Conservation (phyloP, 2,797 vertebrate species). For the Momotus momota region DNA sequence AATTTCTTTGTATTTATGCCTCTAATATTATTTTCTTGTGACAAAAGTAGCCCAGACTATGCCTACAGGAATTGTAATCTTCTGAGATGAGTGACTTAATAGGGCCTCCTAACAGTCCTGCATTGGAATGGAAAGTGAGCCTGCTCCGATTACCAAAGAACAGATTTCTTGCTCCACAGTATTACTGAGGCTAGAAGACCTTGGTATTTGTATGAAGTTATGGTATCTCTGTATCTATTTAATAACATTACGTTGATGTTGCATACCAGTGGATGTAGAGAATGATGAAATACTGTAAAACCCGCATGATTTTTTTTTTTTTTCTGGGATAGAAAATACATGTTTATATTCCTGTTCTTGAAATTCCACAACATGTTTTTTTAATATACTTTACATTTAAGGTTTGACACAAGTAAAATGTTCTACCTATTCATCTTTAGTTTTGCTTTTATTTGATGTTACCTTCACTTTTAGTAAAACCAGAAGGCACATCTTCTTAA, state of each 20-base stretch:
- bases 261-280: constrained; percentile 45
- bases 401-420: constrained; percentile 67
- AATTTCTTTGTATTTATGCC: constrained; percentile 2
- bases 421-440: constrained; percentile 64
- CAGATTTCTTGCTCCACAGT: constrained; percentile 65
- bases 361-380: constrained; percentile 58
- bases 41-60: not conserved
- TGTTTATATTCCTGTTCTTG: constrained; percentile 66
- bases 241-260: constrained; percentile 33
- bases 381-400: constrained; percentile 66
- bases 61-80: not conserved
- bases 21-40: not conserved
- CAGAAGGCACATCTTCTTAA: not conserved
- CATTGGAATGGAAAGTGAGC: constrained; percentile 53
- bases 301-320: constrained; percentile 16
- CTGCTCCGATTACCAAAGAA: constrained; percentile 79
- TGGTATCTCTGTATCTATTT: constrained; percentile 50
- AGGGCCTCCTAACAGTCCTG: not conserved
- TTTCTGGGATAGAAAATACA: constrained; percentile 46
- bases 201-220: constrained; percentile 75
- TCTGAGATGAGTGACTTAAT: not conserved
- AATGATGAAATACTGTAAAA: constrained; percentile 41
- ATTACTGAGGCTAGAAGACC: constrained; percentile 59
- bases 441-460: constrained; percentile 58
- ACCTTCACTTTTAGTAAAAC: constrained; percentile 27